Percentiles rank a stretch among this genome's conserved stretches.
phyloP scores from a whole-genome alignment of 2,888 invertebrate genomes.

The Archaeoteleia sp. region DNA sequence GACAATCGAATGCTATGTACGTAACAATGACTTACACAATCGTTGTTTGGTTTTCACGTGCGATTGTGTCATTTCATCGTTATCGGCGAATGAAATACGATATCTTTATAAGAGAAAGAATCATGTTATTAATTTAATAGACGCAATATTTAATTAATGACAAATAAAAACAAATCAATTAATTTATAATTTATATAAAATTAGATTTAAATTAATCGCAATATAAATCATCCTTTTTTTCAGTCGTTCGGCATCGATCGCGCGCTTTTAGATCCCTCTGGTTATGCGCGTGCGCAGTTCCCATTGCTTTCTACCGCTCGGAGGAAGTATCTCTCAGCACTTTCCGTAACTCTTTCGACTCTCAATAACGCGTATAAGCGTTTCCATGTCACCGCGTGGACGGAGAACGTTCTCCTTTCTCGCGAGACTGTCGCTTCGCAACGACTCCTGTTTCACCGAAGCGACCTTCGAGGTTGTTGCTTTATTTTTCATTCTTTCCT shows the following conservation, averaged over 20 bases:
- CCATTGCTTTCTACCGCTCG: slow-evolving; percentile 39
- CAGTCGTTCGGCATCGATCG: too few species aligned
- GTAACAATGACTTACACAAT: not conserved
- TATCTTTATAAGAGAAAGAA: slow-evolving; percentile 4
- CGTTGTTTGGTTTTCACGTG: not conserved
- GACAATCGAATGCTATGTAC: not conserved
- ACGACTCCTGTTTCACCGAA: slow-evolving; percentile 34
- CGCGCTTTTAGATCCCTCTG: slow-evolving; percentile 6
- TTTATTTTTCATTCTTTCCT: slow-evolving; percentile 4
- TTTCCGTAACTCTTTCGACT: slow-evolving; percentile 22
- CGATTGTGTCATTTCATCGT: not conserved
- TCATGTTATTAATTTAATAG: too few species aligned
- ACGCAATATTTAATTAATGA: too few species aligned
- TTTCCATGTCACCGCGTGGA: slow-evolving; percentile 39
- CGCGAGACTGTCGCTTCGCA: slow-evolving; percentile 21
- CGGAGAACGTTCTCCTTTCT: slow-evolving; percentile 46
- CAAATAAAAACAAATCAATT: too few species aligned
- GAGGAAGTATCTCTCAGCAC: slow-evolving; percentile 26
- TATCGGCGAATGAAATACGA: not conserved
- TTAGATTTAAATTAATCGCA: too few species aligned
- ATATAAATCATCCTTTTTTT: too few species aligned
- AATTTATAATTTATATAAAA: too few species aligned
- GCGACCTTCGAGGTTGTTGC: slow-evolving; percentile 36
- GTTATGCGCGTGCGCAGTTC: slow-evolving; percentile 16
- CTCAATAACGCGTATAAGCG: slow-evolving; percentile 18